Conservation (phyloP, 2,113 vertebrate species). For the Dipodomys ordii region DNA sequence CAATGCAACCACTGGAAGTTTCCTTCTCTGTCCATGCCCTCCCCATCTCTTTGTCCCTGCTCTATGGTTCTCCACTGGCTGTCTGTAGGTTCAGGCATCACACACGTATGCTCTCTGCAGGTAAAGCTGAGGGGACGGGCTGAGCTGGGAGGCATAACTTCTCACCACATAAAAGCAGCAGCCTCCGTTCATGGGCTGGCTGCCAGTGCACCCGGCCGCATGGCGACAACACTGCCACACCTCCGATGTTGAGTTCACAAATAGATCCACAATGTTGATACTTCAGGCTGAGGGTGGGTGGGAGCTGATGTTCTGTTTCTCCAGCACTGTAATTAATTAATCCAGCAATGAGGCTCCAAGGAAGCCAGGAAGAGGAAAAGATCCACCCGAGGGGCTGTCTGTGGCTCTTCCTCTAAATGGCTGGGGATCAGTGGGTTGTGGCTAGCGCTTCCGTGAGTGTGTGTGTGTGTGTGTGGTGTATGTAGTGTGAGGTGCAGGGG, state of each 20-base stretch:
- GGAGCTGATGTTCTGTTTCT: conserved; percentile 81
- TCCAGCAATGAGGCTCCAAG: conserved; percentile 82
- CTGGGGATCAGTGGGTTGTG: background rate
- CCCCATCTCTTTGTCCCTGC: background rate
- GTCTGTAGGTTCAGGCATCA: conserved; percentile 76
- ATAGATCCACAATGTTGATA: conserved; percentile 89
- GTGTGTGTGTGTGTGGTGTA: background rate
- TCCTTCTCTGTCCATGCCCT: background rate
- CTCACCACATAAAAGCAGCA: conserved; percentile 91
- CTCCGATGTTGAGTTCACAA: conserved; percentile 89
- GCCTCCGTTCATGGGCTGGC: conserved; percentile 77
- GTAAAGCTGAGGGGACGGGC: conserved; percentile 75
- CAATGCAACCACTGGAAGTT: background rate
- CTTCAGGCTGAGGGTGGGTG: conserved; percentile 82
- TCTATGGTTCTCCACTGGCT: conserved; percentile 73
- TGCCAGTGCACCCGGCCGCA: conserved; percentile 86
- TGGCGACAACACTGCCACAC: conserved; percentile 89
- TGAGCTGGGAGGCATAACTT: conserved; percentile 83
- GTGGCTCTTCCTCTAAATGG: conserved; percentile 41
- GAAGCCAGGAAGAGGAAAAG: conserved; percentile 66
- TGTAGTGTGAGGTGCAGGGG: background rate
- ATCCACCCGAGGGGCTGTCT: conserved; percentile 42
- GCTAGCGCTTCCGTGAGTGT: conserved; percentile 7
- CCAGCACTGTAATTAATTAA: conserved; percentile 90
- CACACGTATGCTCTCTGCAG: conserved; percentile 66